Conservation (phyloP, 1,140 invertebrate genomes). For the Anastrepha obliqua region DNA sequence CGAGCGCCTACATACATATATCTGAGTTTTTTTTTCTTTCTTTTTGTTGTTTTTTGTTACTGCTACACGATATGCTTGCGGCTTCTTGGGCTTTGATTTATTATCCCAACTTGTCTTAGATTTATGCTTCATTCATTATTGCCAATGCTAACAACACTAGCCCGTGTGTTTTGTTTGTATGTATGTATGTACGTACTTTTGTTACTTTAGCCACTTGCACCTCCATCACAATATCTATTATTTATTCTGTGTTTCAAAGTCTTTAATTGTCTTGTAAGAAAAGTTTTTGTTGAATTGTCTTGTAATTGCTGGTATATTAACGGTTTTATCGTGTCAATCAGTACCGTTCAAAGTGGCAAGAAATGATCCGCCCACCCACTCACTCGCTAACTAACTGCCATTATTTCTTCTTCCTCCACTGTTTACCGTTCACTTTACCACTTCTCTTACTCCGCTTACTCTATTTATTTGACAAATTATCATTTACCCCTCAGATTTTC, state of each 20-base stretch:
- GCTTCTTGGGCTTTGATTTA: slow-evolving; percentile 33
- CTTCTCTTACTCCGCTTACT: background rate
- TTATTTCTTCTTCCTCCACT: background rate
- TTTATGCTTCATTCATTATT: slow-evolving; percentile 39
- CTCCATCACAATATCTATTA: background rate
- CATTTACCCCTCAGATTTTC: background rate
- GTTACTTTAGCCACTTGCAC: background rate
- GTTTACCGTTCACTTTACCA: background rate
- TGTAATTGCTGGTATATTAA: slow-evolving; percentile 38
- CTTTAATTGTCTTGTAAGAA: background rate
- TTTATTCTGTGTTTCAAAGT: background rate
- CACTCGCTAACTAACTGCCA: background rate
- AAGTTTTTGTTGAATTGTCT: slow-evolving; percentile 36
- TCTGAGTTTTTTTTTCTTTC: background rate
- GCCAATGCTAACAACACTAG: background rate
- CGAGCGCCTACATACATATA: background rate
- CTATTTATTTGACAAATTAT: background rate
- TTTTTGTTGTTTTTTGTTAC: background rate
- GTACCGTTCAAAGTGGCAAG: background rate
- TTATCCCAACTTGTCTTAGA: background rate
- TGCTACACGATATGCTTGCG: background rate
- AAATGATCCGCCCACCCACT: background rate
- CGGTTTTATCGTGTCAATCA: slow-evolving; percentile 43
- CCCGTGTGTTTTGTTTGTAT: background rate
- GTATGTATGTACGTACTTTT: background rate